Evolutionary conservation across 2,113 vertebrate species (phyloP), one percentile per base, ranked within the genome.

Genomic region (Bagarius yarrelli): DNA sequence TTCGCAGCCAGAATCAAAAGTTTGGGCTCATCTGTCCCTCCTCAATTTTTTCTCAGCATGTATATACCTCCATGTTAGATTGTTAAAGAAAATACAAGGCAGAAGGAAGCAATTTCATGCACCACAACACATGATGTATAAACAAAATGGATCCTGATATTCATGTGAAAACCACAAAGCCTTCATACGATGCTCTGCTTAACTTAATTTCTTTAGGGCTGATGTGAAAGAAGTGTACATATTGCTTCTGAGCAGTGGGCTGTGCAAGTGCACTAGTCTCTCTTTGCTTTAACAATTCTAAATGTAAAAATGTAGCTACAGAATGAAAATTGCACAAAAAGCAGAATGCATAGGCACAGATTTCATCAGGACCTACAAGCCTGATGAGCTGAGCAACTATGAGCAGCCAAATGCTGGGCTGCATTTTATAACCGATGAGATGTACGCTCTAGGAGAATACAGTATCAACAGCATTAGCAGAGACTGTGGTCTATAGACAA

Each of bases 81-180:
- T 83, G 82, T 84, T 79, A 88, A 72, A 71, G 81, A 80, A 87
- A 86, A 86, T 81, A 84, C 47, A 67, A 66, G 78, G 72, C 56
- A 53, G 56, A 78, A 8, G 75, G 64, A 81, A 88, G 86, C 82
- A 86, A 89, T 89, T 89, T 88, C 88, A 89, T 88, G 88, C 88
- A 88, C 85, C 87, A 89, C 66, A 63, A 87, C 81, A 87, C 87
- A 82, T 78, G 82, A 89, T 87, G 81, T 85, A 89, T 87, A 88
- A 88, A 89, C 87, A 88, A 88, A 89, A 87, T 87, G 83, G 86
- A 86, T 86, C 81, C 83, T 66, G 76, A 86, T 87, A 83, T 89
- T 66, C 78, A 81, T 23, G 64, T 85, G 83, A 86, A 87, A 85
- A 79, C 79, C 83, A 87, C 84, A 89, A 86, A 85, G 59, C 81